These are phyloP conservation scores for Sebastes elongatus DNA, from an alignment of 2,797 vertebrate genomes.

Conservation along the genomic window DNA sequence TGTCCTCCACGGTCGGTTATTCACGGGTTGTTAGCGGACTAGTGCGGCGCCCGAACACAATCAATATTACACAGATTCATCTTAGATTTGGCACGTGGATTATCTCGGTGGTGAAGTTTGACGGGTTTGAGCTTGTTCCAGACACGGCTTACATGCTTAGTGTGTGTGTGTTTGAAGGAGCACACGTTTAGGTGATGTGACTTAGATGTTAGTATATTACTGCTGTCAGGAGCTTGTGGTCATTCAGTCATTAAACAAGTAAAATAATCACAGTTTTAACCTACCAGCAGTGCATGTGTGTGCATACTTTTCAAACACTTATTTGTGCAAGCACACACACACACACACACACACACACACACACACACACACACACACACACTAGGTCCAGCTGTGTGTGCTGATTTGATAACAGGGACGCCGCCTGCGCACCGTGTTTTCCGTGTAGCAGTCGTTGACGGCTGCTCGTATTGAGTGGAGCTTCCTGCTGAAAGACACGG, in stretches of 20 bases:
- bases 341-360: not conserved
- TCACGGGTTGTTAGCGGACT: conserved; percentile 50
- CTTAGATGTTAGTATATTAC: not conserved
- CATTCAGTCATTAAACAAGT: not conserved
- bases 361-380: too few species aligned
- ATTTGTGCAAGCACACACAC: not conserved
- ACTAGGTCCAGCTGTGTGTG: not conserved
- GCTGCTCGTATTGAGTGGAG: conserved; percentile 71
- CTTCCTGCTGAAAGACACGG: conserved; percentile 73
- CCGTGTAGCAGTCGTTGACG: conserved; percentile 54
- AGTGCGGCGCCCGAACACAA: conserved; percentile 32
- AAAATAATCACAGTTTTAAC: not conserved
- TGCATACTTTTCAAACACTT: not conserved
- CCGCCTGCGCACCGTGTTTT: conserved; percentile 29
- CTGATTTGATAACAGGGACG: conserved; percentile 53
- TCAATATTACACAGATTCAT: conserved; percentile 63
- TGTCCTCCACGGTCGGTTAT: conserved; percentile 55
- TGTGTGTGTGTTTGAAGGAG: not conserved
- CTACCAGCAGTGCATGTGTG: not conserved
- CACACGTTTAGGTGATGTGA: not conserved
- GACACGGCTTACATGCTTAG: conserved; percentile 5
- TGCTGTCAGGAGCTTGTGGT: not conserved
- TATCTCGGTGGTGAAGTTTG: conserved; percentile 49
- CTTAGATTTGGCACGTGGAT: conserved; percentile 57
- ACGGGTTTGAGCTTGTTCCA: conserved; percentile 28